Evolutionary conservation across 2,113 vertebrate species (phyloP).

Genomic region (Crotalus helleri): DNA sequence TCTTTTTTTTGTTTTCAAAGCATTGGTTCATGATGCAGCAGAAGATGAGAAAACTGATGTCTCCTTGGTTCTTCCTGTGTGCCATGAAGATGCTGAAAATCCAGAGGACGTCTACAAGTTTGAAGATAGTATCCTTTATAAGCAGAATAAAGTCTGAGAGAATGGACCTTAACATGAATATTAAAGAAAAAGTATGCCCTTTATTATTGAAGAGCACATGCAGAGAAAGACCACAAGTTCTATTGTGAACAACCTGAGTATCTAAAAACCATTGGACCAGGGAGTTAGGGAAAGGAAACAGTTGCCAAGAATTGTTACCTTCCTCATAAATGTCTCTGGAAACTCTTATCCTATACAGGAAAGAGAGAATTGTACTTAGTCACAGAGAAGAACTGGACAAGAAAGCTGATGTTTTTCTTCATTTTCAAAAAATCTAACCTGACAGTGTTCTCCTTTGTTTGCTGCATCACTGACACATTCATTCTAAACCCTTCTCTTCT

Average conservation of each 20-base stretch:
- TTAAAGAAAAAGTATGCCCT: background rate
- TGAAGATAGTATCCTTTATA: conserved; percentile 85
- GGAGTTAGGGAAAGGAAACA: background rate
- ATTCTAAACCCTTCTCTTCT: background rate
- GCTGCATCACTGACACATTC: background rate
- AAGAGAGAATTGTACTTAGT: background rate
- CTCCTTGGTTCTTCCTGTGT: conserved; percentile 78
- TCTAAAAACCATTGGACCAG: background rate
- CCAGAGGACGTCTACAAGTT: conserved; percentile 83
- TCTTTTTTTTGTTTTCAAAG: conserved; percentile 55
- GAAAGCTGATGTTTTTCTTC: background rate
- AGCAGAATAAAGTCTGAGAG: background rate
- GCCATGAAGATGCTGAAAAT: conserved; percentile 70
- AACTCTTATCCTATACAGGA: background rate
- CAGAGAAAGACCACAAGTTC: background rate
- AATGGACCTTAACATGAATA: no score
- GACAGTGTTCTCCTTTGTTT: background rate
- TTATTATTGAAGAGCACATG: background rate
- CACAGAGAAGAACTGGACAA: background rate
- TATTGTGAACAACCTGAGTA: rapidly evolving
- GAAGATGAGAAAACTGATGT: conserved; percentile 62
- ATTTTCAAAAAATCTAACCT: background rate
- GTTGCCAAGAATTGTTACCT: background rate
- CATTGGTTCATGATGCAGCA: conserved; percentile 76
- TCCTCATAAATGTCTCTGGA: background rate